A percentile compares a stretch with the other conserved stretches of the same genome.
These are phyloP conservation scores for Pyxicephalus adspersus DNA, from an alignment of 2,113 vertebrate genomes.

Conservation along the genomic window DNA sequence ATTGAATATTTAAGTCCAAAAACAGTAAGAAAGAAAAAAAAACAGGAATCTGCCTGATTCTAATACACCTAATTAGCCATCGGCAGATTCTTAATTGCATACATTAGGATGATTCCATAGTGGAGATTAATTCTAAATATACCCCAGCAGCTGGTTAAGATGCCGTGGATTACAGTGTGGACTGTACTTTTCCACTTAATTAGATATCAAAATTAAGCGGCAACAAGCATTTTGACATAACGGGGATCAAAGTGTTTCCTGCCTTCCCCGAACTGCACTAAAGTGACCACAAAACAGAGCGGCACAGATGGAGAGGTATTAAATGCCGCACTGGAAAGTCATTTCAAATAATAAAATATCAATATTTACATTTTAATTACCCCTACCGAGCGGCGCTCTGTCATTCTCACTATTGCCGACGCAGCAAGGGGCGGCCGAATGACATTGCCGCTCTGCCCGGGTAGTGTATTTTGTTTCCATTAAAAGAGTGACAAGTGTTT, in stretches of 20 bases:
- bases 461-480: constrained; percentile 87
- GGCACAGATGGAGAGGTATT: constrained; percentile 99
- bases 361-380: constrained; percentile 99
- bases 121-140: constrained; percentile 99
- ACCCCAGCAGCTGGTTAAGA: constrained; percentile 96
- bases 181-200: constrained; percentile 96
- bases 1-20: constrained; percentile 60
- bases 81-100: constrained; percentile 99
- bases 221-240: constrained; percentile 86
- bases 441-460: constrained; percentile 81
- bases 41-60: constrained; percentile 81
- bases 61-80: constrained; percentile 99
- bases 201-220: constrained; percentile 94
- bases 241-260: constrained; percentile 83
- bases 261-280: constrained; percentile 85
- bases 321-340: constrained; percentile 95
- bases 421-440: constrained; percentile 80
- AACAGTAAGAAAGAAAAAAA: constrained; percentile 12
- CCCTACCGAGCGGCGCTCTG: constrained; percentile 86
- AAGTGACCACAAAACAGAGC: constrained; percentile 88
- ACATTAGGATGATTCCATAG: constrained; percentile 99
- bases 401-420: constrained; percentile 85
- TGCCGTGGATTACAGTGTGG: constrained; percentile 89
- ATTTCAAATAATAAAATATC: constrained; percentile 99
- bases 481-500: constrained; percentile 85